These are phyloP conservation scores for Mohoua ochrocephala DNA, from an alignment of 2,113 vertebrate species.

Conservation along the genomic window DNA sequence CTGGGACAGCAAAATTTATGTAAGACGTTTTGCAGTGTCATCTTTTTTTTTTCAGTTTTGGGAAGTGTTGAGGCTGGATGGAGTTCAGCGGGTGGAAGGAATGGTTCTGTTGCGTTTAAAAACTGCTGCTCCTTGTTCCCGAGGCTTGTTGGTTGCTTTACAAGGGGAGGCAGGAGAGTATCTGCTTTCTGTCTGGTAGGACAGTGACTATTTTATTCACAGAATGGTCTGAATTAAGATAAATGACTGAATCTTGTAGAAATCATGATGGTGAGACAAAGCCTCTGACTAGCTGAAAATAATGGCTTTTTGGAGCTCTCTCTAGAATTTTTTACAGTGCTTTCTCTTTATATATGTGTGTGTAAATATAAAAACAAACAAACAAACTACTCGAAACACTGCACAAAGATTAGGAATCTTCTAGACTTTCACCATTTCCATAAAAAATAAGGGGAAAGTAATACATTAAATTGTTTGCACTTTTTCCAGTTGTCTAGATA, in stretches of 20 bases:
- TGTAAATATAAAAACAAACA: background rate
- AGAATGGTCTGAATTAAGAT: background rate
- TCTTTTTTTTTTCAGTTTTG: background rate
- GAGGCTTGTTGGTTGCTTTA: background rate
- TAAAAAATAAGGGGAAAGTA: background rate
- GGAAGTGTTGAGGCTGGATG: conserved; percentile 3
- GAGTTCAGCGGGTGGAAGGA: background rate
- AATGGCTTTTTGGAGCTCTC: background rate
- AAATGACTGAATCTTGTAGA: background rate
- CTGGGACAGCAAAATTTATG: background rate
- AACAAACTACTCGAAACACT: background rate
- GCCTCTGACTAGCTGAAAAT: background rate
- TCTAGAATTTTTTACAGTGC: background rate
- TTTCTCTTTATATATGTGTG: background rate
- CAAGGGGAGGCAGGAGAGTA: background rate
- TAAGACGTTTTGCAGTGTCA: conserved; percentile 1
- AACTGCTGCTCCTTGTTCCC: background rate
- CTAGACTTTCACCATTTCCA: background rate
- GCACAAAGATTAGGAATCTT: background rate
- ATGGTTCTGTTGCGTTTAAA: background rate
- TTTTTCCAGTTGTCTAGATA: background rate
- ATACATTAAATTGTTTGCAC: background rate
- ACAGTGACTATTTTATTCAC: background rate
- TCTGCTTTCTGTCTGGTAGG: background rate
- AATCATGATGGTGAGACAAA: background rate